phyloP scores from a whole-genome alignment of 2,113 vertebrate species.

The Myrmecobius fasciatus region DNA sequence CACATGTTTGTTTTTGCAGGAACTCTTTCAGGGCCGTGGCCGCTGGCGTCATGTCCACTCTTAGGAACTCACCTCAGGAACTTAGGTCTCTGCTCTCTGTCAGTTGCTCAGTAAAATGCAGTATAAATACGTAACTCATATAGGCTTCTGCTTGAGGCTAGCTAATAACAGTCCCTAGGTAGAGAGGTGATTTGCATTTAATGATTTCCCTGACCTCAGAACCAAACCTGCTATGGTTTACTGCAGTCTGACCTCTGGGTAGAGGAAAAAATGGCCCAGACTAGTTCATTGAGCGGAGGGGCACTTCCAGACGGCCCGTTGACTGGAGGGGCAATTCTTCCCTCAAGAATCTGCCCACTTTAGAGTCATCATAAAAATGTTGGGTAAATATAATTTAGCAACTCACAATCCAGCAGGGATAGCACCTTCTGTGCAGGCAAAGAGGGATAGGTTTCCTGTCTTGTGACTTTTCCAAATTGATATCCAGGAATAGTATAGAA shows the following conservation, averaged over 20 bases:
- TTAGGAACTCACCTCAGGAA: not conserved
- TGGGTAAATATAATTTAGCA: not conserved
- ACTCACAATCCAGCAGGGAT: not conserved
- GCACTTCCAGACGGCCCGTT: too few relatives aligned
- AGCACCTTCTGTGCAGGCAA: not conserved
- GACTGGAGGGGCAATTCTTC: not conserved
- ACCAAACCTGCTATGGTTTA: not conserved
- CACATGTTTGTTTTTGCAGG: too few relatives aligned
- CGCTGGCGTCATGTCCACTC: not conserved
- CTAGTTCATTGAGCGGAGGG: too few relatives aligned
- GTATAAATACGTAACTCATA: too few relatives aligned
- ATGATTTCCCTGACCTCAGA: not conserved
- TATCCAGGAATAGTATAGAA: not conserved
- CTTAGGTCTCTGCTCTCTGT: not conserved
- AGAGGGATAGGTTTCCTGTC: not conserved
- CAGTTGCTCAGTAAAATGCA: not conserved
- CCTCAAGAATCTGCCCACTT: not conserved
- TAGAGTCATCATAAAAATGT: not conserved
- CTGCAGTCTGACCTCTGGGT: not conserved
- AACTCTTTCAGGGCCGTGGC: too few relatives aligned
- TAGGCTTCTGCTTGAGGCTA: not conserved
- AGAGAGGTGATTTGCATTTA: not conserved
- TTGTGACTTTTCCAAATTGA: not conserved
- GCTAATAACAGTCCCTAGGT: not conserved
- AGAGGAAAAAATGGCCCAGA: not conserved